A percentile compares a stretch with the other conserved stretches of the same genome.
phyloP scores from a whole-genome alignment of 1,140 invertebrate genomes.

The Eurosta solidaginis region DNA sequence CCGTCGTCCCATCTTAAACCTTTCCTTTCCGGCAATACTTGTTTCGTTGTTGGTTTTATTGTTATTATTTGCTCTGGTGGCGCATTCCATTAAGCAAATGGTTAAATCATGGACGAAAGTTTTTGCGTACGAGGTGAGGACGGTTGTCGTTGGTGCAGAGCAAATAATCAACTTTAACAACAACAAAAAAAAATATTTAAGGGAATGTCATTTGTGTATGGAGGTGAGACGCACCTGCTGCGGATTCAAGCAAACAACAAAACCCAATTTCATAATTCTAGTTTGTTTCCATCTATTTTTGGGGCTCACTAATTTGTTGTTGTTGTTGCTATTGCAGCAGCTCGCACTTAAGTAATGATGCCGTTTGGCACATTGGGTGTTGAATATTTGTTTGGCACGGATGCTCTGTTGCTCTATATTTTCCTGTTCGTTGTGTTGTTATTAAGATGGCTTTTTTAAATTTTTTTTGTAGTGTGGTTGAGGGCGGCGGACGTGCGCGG shows the following conservation, averaged over 20 bases:
- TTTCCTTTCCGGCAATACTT: neutral
- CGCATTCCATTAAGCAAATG: slow-evolving; percentile 31
- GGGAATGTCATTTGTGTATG: neutral
- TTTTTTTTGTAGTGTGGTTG: neutral
- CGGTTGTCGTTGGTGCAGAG: neutral
- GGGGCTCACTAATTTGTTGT: slow-evolving; percentile 3
- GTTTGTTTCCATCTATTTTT: neutral
- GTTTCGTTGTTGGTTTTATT: no score
- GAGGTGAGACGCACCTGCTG: neutral
- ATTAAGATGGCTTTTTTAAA: neutral
- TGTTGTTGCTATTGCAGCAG: neutral
- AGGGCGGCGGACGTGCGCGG: no score
- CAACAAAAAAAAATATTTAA: neutral
- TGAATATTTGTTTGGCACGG: neutral
- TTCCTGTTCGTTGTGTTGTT: neutral
- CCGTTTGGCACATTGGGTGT: neutral
- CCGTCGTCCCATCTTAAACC: no score
- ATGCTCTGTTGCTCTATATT: slow-evolving; percentile 4
- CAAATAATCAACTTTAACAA: neutral
- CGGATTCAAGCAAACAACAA: no score
- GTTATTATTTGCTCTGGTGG: neutral
- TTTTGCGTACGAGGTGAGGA: neutral
- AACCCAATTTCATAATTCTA: neutral
- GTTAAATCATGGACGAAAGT: slow-evolving; percentile 13
- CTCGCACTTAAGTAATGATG: slow-evolving; percentile 24